Evolutionary conservation across 2,888 invertebrate species (phyloP), one percentile per base, ranked within the genome.

Genomic region (Nemapogon koenigi): DNA sequence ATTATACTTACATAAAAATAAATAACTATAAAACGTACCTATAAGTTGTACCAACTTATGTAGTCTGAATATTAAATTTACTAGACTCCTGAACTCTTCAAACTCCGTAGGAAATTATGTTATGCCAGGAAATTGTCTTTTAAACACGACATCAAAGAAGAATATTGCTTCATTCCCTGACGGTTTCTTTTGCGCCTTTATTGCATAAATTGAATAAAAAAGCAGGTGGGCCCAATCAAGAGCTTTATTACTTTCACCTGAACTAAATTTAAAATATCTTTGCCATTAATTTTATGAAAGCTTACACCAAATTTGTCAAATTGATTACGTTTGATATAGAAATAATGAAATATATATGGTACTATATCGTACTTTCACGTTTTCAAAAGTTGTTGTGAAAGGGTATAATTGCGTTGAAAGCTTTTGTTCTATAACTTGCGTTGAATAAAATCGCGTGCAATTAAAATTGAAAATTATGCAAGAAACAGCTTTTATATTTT

Each of bases 81-180:
- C 16, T 11, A 37, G 17, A 37, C 25, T 28, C 27, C n/a, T 13
- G 10, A 16, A 33, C 4, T n/a, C 16, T 19, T 19, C 13, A 33
- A 33, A 31, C 17, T 14, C 16, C 17, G 2, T 17, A 31, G 28
- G 31, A 38, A 38, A 31, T 38, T 31, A 31, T 38, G 26, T 39
- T 39, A 38, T 42, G 42, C 40, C 39, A 47, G 43, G 44, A 50
- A 47, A 52, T 49, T 51, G 43, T 40, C 40, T 45, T 49, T 45
- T 42, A 36, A 35, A 39, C 38, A 44, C 43, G 43, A 42, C 48
- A 48, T 47, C 47, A 48, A 43, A 47, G 44, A 16, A 35, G 35
- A 39, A 41, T 37, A 36, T 29, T 31, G 41, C 35, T 39, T 32
- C 37, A 27, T 38, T 27, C 35, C 15, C 30, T 17, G 19, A 32